phyloP scores from a whole-genome alignment of 2,113 vertebrate genomes.

The Prunella fulvescens region DNA sequence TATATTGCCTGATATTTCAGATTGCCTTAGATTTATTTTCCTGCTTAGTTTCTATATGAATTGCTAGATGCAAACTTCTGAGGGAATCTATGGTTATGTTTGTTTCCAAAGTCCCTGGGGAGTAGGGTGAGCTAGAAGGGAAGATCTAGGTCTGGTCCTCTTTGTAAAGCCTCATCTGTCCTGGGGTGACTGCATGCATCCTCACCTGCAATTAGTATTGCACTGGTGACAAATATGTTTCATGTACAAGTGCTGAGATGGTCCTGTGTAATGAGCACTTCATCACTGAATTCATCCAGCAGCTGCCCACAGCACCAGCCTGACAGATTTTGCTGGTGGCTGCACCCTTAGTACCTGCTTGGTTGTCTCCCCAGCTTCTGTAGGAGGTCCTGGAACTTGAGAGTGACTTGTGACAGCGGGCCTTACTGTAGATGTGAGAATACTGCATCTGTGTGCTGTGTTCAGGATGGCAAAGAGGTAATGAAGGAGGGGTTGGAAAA shows the following conservation, averaged over 20 bases:
- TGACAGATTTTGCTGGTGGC: not conserved
- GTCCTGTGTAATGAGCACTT: not conserved
- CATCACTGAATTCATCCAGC: not conserved
- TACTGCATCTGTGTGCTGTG: not conserved
- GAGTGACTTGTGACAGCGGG: not conserved
- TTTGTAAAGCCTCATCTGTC: not conserved
- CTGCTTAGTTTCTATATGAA: not conserved
- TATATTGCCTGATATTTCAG: not conserved
- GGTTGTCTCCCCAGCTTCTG: not conserved
- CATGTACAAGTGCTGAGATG: fast-evolving
- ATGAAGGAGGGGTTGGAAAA: not conserved
- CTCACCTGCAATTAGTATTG: not conserved
- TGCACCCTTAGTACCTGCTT: fast-evolving
- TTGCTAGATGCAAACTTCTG: not conserved
- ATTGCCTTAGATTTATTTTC: not conserved
- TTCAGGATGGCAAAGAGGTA: not conserved
- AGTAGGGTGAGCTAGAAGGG: not conserved
- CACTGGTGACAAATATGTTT: not conserved
- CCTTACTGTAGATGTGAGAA: not conserved
- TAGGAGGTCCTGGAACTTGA: not conserved
- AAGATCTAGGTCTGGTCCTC: not conserved
- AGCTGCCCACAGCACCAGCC: not conserved
- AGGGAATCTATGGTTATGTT: not conserved
- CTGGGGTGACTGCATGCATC: not conserved
- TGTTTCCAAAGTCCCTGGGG: not conserved